A percentile compares a stretch with the other conserved stretches of the same genome.
Evolutionary conservation across 1,140 invertebrate species (phyloP).

Genomic region (Sycobia sp.): DNA sequence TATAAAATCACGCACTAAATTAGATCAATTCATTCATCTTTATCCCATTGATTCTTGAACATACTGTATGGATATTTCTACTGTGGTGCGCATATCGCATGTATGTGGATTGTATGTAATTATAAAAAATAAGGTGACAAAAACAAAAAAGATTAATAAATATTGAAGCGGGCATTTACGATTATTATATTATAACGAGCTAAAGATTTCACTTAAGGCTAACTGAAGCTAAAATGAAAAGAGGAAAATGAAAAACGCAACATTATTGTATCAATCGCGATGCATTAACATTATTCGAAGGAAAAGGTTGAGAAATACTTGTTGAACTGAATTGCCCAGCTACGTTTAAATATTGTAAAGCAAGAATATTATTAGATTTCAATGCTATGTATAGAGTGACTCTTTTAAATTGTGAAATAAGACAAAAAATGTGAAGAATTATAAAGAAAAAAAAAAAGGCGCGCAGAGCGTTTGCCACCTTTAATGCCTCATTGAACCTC

Average conservation of each 20-base stretch:
- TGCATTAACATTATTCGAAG: too few relatives aligned
- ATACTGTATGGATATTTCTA: slow-evolving; percentile 37
- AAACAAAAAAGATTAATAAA: slow-evolving; percentile 34
- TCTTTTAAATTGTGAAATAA: slow-evolving; percentile 14
- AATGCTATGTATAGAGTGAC: slow-evolving; percentile 1
- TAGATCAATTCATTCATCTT: slow-evolving; percentile 49
- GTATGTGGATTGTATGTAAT: slow-evolving; percentile 51
- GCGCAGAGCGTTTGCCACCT: slow-evolving; percentile 56
- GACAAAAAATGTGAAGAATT: slow-evolving; percentile 32
- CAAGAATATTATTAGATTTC: slow-evolving; percentile 5
- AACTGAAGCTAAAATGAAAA: slow-evolving; percentile 36
- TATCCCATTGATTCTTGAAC: slow-evolving; percentile 48
- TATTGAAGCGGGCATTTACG: slow-evolving; percentile 21
- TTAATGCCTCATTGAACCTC: slow-evolving; percentile 62
- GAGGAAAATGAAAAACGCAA: slow-evolving; percentile 7
- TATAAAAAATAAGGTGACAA: slow-evolving; percentile 24
- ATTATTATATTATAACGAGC: slow-evolving; percentile 34
- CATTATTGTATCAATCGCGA: neutral
- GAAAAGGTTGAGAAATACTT: too few relatives aligned
- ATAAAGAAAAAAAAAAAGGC: slow-evolving; percentile 47
- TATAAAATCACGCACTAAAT: slow-evolving; percentile 57
- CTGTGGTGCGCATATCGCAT: slow-evolving; percentile 48
- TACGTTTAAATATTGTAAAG: slow-evolving; percentile 4
- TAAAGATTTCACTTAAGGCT: slow-evolving; percentile 38
- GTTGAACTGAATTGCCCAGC: neutral